Evolutionary conservation across 2,113 vertebrate species (phyloP), one percentile per base, ranked within the genome.

Genomic region (Tragelaphus scriptus): DNA sequence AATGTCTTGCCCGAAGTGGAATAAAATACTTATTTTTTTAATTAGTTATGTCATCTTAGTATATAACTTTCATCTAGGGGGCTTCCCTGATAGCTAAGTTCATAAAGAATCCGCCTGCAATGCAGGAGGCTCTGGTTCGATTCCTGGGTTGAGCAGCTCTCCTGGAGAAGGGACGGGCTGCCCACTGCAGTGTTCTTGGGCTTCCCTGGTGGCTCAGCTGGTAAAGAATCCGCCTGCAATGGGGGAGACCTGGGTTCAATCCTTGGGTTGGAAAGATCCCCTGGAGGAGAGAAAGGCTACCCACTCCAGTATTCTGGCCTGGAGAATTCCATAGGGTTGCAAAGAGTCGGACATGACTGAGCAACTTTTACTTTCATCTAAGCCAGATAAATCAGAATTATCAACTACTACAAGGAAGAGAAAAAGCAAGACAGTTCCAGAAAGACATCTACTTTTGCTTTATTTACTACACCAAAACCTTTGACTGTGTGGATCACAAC

Each of bases 1-100:
- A 13, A 28, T 2, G 2, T 4, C 47, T 3, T 36, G 10, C 21
- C n/a, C 53, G 8, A 0, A 4, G 44, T 47, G 32, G 6, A 61
- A 55, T 19, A 21, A 75, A 25, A n/a, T 40, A 13, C 9, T 49
- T 56, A 25, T 12, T 32, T 58, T 26, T 32, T 32, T 6, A 47
- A 51, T 17, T 30, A 25, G 16, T 16, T 32, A 10, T 11, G 5
- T 44, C 53, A 26, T 16, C 26, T 51, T 55, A 32, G 44, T 8
- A 15, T 2, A 23, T 30, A 2, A 47, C 17, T 49, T 47, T 23
- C 63, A 40, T 47, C 47, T 23, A 36, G 68, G n/a, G 10, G n/a
- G 1, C 68, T 36, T 71, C 19, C 68, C 68, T 36, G 5, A 23
- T 6, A 71, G n/a, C 68, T 71, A 19, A 40, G 68, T 40, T 36